Percentiles rank a stretch among this genome's conserved stretches.
Conservation (phyloP, 1,140 invertebrate genomes). For the Drosophila quadrilineata region DNA sequence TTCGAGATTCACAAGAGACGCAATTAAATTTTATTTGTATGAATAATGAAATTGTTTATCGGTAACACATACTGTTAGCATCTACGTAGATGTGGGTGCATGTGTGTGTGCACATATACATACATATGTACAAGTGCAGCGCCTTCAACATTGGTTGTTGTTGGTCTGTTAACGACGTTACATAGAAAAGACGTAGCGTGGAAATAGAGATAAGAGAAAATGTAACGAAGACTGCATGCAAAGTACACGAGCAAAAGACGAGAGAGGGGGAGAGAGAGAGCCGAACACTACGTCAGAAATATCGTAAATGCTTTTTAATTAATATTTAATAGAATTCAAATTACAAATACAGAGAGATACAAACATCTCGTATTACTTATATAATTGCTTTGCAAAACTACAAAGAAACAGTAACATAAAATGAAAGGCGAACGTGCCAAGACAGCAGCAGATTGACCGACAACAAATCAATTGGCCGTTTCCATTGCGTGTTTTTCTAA, state of each 20-base stretch:
- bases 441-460: slow-evolving; percentile 33
- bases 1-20: slow-evolving; percentile 3
- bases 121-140: too few species aligned
- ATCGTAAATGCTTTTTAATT: slow-evolving; percentile 37
- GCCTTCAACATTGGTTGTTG: not conserved
- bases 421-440: slow-evolving; percentile 14
- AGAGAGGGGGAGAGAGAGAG: too few species aligned
- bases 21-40: slow-evolving; percentile 1
- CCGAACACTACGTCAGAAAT: slow-evolving; percentile 15
- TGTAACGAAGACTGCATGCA: not conserved
- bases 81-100: not conserved
- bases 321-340: slow-evolving; percentile 53
- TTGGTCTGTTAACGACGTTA: slow-evolving; percentile 8
- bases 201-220: slow-evolving; percentile 24
- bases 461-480: slow-evolving; percentile 37
- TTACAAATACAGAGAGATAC: slow-evolving; percentile 25
- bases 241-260: not conserved
- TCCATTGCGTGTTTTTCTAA: slow-evolving; percentile 4
- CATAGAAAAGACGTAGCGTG: slow-evolving; percentile 10
- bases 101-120: slow-evolving; percentile 5
- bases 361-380: slow-evolving; percentile 24
- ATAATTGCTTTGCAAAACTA: slow-evolving; percentile 41
- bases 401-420: slow-evolving; percentile 37
- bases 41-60: not conserved
- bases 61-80: too few species aligned